Conservation (phyloP, 2,797 vertebrate species). For the Sarcophilus harrisii region DNA sequence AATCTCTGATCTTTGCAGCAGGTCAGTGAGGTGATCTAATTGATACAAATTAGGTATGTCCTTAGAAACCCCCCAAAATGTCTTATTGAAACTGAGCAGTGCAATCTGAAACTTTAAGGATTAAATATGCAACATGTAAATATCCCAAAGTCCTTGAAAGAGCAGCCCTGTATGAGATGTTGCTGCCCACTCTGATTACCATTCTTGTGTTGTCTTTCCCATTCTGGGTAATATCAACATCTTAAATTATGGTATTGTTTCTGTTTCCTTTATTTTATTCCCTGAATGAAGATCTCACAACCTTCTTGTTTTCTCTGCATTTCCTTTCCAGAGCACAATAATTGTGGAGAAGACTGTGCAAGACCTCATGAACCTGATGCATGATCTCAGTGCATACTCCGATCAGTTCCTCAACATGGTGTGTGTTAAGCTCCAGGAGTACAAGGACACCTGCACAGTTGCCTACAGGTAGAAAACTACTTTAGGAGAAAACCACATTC, state of each 20-base stretch:
- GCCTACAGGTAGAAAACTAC: constrained; percentile 92
- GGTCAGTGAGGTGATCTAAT: background rate
- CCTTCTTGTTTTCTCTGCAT: constrained; percentile 33
- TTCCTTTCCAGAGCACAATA: constrained; percentile 92
- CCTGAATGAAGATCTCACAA: background rate
- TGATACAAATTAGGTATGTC: background rate
- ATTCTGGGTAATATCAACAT: background rate
- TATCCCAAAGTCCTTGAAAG: background rate
- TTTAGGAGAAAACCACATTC: accelerated
- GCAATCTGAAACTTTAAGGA: constrained; percentile 22
- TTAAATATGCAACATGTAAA: background rate
- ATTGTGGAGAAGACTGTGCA: constrained; percentile 98
- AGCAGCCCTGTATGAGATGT: background rate
- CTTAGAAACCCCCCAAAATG: background rate
- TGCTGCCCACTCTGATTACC: background rate
- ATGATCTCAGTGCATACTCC: constrained; percentile 95
- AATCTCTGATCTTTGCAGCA: background rate
- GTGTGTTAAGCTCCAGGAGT: constrained; percentile 97
- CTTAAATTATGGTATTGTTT: background rate
- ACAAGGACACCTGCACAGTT: constrained; percentile 94
- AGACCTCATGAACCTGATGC: constrained; percentile 97
- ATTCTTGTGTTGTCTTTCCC: background rate
- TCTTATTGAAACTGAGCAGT: background rate
- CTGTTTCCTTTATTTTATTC: background rate
- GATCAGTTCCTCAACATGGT: constrained; percentile 99